A percentile compares a stretch with the other conserved stretches of the same genome.
These are phyloP conservation scores for Notocelia uddmanniana DNA, from an alignment of 2,888 invertebrate species.

Conservation along the genomic window DNA sequence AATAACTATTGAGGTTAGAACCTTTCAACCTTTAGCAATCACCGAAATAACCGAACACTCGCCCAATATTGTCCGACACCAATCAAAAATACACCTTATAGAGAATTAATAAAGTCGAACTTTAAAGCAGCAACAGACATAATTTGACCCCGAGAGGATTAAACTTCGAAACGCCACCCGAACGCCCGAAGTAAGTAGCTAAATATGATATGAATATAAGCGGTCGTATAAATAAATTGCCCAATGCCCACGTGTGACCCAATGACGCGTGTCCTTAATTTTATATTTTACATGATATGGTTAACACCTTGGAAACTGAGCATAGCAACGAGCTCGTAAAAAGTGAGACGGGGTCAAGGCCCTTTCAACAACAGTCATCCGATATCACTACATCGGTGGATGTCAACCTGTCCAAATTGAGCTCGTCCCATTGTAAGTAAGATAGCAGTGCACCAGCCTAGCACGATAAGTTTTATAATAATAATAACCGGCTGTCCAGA, in stretches of 20 bases:
- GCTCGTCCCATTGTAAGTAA: no score
- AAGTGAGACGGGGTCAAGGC: no score
- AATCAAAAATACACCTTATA: neutral
- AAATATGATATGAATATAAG: constrained; percentile 16
- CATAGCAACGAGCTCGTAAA: neutral
- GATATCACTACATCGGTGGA: no score
- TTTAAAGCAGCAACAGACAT: neutral
- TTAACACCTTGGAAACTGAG: neutral
- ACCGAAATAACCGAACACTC: neutral
- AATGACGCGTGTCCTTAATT: neutral
- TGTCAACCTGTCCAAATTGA: no score
- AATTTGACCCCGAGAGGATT: constrained; percentile 2
- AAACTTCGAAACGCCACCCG: neutral
- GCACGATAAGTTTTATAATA: no score
- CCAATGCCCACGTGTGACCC: neutral
- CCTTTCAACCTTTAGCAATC: constrained; percentile 7
- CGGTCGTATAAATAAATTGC: constrained; percentile 4
- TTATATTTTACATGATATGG: constrained; percentile 11
- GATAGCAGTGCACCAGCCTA: no score
- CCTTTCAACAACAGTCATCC: no score
- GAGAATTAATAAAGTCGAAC: neutral
- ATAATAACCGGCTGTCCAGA: no score
- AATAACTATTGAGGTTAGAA: neutral
- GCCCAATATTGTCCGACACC: neutral
- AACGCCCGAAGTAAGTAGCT: constrained; percentile 1